Conservation (phyloP, 2,888 invertebrate species). For the Aleiodes leptofemur region DNA sequence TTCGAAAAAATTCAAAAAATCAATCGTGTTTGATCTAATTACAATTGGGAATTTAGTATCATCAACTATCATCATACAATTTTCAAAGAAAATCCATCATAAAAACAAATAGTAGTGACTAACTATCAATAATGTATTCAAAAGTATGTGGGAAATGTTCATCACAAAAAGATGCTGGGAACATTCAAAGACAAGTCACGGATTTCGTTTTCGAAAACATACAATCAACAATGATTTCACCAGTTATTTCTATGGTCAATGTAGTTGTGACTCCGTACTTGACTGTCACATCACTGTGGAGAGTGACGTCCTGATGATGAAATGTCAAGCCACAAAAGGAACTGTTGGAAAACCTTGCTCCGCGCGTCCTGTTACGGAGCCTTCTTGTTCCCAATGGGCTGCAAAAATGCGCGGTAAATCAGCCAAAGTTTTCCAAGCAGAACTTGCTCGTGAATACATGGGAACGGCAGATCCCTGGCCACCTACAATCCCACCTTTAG, state of each 20-base stretch:
- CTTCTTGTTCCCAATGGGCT: constrained; percentile 39
- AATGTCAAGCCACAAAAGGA: constrained; percentile 24
- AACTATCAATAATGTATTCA: too few relatives aligned
- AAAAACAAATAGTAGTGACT: too few relatives aligned
- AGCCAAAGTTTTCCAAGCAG: constrained; percentile 48
- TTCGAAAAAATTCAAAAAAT: too few relatives aligned
- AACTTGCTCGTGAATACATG: constrained; percentile 51
- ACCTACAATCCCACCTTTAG: constrained; percentile 37
- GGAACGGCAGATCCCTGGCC: constrained; percentile 51
- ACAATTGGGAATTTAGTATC: too few relatives aligned
- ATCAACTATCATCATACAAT: too few relatives aligned
- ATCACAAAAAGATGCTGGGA: not conserved
- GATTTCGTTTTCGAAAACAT: constrained; percentile 16
- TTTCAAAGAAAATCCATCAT: too few relatives aligned
- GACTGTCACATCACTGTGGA: constrained; percentile 14
- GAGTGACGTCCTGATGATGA: constrained; percentile 12
- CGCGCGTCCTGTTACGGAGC: constrained; percentile 40
- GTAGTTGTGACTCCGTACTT: constrained; percentile 12
- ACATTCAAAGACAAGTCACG: not conserved
- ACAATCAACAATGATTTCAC: not conserved
- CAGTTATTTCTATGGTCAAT: constrained; percentile 20
- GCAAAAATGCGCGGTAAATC: constrained; percentile 44
- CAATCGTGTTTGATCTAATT: too few relatives aligned
- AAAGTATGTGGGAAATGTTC: too few relatives aligned
- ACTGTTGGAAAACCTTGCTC: constrained; percentile 42